Evolutionary conservation across 2,113 vertebrate genomes (phyloP).

Genomic region (Albula glossodonta): DNA sequence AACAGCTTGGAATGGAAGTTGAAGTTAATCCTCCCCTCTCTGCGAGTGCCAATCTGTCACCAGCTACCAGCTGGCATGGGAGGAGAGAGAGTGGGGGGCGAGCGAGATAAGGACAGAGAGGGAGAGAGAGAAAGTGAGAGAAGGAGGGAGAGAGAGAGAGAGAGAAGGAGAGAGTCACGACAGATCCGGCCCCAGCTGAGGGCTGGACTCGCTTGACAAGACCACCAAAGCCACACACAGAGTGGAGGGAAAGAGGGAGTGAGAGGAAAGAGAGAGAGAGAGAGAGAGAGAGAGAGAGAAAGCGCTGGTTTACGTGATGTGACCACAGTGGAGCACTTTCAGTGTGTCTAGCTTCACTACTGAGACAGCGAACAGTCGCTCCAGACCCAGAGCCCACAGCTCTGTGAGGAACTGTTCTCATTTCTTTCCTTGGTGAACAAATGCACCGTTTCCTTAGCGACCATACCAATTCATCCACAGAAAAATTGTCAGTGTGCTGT

Average conservation of each 20-base stretch:
- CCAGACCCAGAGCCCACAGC: neutral
- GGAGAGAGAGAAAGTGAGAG: neutral
- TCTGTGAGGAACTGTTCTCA: neutral
- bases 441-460: neutral
- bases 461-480: neutral
- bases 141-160: constrained; percentile 5
- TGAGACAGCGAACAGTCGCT: neutral
- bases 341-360: no score
- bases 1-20: constrained; percentile 16
- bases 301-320: no score
- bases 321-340: no score
- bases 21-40: constrained; percentile 26
- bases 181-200: neutral
- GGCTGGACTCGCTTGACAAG: no score
- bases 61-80: neutral
- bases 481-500: neutral
- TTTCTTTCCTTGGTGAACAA: neutral
- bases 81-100: neutral
- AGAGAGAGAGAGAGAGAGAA: constrained; percentile 4
- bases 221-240: neutral
- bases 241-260: neutral
- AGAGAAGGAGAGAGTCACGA: neutral
- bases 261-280: constrained; percentile 14
- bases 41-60: constrained; percentile 26
- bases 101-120: neutral